Base-by-base conservation (phyloP, 2,888 invertebrate species). In the Pollenia amentaria region DNA sequence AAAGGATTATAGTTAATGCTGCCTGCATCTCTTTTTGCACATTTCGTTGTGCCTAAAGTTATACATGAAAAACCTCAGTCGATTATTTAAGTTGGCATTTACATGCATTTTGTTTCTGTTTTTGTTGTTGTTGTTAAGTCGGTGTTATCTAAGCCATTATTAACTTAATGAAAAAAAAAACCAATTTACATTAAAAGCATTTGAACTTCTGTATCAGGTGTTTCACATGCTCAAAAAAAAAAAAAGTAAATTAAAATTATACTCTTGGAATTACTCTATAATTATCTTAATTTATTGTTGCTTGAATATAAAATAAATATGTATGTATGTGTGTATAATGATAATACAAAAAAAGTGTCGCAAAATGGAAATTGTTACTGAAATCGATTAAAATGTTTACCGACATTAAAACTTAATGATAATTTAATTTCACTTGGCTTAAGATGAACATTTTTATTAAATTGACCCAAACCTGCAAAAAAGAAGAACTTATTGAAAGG, bases 171-270 rank as follows among this genome's bases (percentile, higher is more conserved):
- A 70, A 72, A 29, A 21, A 70, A 72, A 29, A 29, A 79, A 44
- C 38, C 44, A 51, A 64, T 79, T 72, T 62, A 72, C 44, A 72
- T 70, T 57, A 40, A 69, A 72, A 53, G 29, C 16, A 51, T 60
- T 60, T 44, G 6, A 18, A 29, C 55, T n/a, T 44, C 38, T 77
- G 16, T 42, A 60, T 1, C 21, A 29, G 29, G 16, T 60, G 29
- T 29, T 21, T 73, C 38, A 16, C 46, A 60, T 57, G 57, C 21
- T 21, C 42, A 53, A 21, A 44, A 44, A 60, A 55, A 53, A 42
- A 18, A 65, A 75, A 72, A 65, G 29, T 57, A 72, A 64, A 70
- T 62, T 46, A 42, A 67, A 78, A 72, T 60, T 73, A 18, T 60
- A 44, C 48, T 60, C 16, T 73, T 65, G 21, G 57, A 67, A 38